Evolutionary conservation across 1,140 invertebrate species (phyloP).

Genomic region (Magallana angulata): DNA sequence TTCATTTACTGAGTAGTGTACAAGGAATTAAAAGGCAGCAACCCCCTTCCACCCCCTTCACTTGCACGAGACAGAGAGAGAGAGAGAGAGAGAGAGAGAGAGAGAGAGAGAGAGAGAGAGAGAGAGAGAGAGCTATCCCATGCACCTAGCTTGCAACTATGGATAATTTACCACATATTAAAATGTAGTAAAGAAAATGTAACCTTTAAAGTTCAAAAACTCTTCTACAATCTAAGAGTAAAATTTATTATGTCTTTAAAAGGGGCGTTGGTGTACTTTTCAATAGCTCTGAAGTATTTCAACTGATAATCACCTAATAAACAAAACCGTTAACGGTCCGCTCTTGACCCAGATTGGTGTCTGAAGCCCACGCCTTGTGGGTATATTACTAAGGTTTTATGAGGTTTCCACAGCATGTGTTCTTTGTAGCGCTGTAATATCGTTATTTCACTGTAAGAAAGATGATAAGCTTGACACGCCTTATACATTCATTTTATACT

Average conservation of each 20-base stretch:
- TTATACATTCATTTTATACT: too few species aligned
- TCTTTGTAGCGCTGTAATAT: not conserved
- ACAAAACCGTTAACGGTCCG: not conserved
- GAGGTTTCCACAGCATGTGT: not conserved
- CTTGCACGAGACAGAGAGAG: too few species aligned
- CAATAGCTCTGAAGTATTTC: not conserved
- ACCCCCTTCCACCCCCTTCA: too few species aligned
- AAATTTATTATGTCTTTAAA: constrained; percentile 11
- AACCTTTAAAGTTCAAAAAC: not conserved
- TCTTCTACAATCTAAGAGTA: not conserved
- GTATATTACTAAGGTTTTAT: not conserved
- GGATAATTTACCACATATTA: too few species aligned
- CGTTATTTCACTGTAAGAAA: not conserved
- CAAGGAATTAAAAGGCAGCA: too few species aligned
- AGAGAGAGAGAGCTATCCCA: too few species aligned
- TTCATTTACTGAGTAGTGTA: too few species aligned
- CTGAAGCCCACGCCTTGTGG: not conserved
- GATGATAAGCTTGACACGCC: not conserved
- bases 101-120: too few species aligned
- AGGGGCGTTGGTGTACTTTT: not conserved
- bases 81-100: too few species aligned
- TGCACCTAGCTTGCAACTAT: too few species aligned
- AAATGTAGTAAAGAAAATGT: too few species aligned
- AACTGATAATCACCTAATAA: constrained; percentile 30
- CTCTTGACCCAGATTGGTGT: not conserved